Evolutionary conservation across 2,888 invertebrate genomes (phyloP), one percentile per base, ranked within the genome.

Genomic region (Scaptomyza polygonia): DNA sequence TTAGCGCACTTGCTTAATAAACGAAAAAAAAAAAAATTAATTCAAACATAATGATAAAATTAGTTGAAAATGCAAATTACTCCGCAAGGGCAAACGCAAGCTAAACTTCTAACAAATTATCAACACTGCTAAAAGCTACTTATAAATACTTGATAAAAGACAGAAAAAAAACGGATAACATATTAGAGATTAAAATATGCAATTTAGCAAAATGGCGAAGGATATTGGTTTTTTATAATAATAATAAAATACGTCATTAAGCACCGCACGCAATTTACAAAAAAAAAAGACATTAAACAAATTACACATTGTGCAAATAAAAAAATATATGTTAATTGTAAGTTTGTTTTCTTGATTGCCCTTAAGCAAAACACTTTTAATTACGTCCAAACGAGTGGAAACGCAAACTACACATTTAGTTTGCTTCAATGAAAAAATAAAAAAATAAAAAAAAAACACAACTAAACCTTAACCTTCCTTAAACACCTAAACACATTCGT

Each of bases 71-170:
- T 51, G 34, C 42, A 56, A 61, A 48, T 47, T 55, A 67, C 48
- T 53, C 9, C 32, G 32, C 21, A 39, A 53, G 34, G 16, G 32
- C 42, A 12, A 61, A 78, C 67, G 63, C 67, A 67, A 66, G 57
- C 70, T 57, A 70, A 75, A 71, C 32, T 39, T 54, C 44, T 56
- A 49, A 49, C 30, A 49, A 70, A 34, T 71, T 67, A 71, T 59
- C 52, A 76, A 75, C 66, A 67, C 62, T 62, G 73, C 77, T 73
- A 76, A 76, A 62, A 76, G 72, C 72, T 71, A 73, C 49, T 45
- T 52, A 69, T 29, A 56, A 71, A 73, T 62, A 56, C 18, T 53
- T 39, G 40, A 44, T 52, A 45, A 51, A 62, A 8, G 16, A 12
- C 8, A 9, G 5, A 30, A 8, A n/a, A 14, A 14, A 16, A 18